A percentile compares a stretch with the other conserved stretches of the same genome.
phyloP scores from a whole-genome alignment of 64 coral and sea anemone species.

The Montipora foliosa region DNA sequence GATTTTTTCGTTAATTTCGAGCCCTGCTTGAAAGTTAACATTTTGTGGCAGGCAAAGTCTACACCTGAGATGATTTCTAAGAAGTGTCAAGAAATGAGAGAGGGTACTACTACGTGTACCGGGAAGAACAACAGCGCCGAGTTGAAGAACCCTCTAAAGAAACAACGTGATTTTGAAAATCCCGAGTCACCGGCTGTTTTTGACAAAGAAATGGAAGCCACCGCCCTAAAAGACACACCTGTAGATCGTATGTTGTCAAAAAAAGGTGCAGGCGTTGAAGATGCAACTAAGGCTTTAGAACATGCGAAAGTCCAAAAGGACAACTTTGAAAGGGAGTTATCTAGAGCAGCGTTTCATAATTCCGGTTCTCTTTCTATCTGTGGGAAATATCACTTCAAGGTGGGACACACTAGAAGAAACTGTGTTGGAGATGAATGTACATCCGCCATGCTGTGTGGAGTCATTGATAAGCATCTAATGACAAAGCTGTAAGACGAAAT shows the following conservation, averaged over 20 bases:
- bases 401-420: slow-evolving; percentile 25
- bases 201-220: too few species aligned
- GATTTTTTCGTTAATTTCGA: too few species aligned
- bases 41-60: slow-evolving; percentile 28
- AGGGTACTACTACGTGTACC: too few species aligned
- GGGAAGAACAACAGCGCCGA: too few species aligned
- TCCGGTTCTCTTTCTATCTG: slow-evolving; percentile 13
- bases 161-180: too few species aligned
- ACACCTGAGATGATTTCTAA: slow-evolving; percentile 29
- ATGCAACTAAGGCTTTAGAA: slow-evolving; percentile 7
- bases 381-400: slow-evolving; percentile 26
- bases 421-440: slow-evolving; percentile 9
- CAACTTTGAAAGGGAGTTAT: slow-evolving; percentile 33
- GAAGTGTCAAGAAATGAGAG: too few species aligned
- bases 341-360: slow-evolving; percentile 25
- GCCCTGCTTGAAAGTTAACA: slow-evolving; percentile 23
- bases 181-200: too few species aligned
- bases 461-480: slow-evolving; percentile 39
- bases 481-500: slow-evolving; percentile 22
- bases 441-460: slow-evolving; percentile 36
- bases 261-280: slow-evolving; percentile 18
- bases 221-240: background rate
- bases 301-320: slow-evolving; percentile 3
- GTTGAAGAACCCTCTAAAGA: too few species aligned
- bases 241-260: slow-evolving; percentile 33